Evolutionary conservation across 2,888 invertebrate genomes (phyloP).

Genomic region (Drosophila longiperda): DNA sequence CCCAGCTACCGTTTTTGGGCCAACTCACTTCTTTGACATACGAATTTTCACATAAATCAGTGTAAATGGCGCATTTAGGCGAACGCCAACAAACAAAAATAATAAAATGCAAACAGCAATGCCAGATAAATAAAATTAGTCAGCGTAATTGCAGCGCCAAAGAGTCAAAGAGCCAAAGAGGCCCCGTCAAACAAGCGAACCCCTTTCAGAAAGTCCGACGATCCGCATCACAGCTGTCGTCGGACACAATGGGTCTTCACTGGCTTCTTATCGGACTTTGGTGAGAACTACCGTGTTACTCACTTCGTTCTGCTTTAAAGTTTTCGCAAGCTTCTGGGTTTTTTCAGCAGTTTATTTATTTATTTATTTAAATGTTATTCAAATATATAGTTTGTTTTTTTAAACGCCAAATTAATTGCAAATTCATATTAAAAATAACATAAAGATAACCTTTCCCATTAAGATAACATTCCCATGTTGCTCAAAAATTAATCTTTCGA

Average conservation of each 20-base stretch:
- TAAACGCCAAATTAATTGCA: not conserved
- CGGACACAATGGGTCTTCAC: not conserved
- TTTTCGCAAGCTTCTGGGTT: slow-evolving; percentile 4
- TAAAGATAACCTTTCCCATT: not conserved
- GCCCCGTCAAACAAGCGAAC: slow-evolving; percentile 16
- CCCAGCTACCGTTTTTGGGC: slow-evolving; percentile 17
- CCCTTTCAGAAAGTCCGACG: not conserved
- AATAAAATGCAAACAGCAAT: slow-evolving; percentile 49
- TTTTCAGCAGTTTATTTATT: slow-evolving; percentile 22
- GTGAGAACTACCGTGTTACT: slow-evolving; percentile 53
- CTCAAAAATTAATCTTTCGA: not conserved
- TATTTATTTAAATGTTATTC: not conserved
- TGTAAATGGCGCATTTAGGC: slow-evolving; percentile 72
- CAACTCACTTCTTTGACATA: slow-evolving; percentile 45
- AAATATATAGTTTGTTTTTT: not conserved
- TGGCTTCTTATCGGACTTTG: slow-evolving; percentile 17
- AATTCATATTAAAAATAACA: not conserved
- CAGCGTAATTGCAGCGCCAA: slow-evolving; percentile 61
- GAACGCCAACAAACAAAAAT: slow-evolving; percentile 40
- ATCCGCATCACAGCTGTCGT: not conserved
- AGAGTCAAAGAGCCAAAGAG: slow-evolving; percentile 17
- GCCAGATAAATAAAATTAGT: slow-evolving; percentile 74
- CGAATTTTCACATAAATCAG: slow-evolving; percentile 77
- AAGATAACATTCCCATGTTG: too few species aligned
- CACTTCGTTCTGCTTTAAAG: slow-evolving; percentile 36